Base-by-base conservation (phyloP, 2,888 invertebrate species). In the Tenthredo distinguenda region DNA sequence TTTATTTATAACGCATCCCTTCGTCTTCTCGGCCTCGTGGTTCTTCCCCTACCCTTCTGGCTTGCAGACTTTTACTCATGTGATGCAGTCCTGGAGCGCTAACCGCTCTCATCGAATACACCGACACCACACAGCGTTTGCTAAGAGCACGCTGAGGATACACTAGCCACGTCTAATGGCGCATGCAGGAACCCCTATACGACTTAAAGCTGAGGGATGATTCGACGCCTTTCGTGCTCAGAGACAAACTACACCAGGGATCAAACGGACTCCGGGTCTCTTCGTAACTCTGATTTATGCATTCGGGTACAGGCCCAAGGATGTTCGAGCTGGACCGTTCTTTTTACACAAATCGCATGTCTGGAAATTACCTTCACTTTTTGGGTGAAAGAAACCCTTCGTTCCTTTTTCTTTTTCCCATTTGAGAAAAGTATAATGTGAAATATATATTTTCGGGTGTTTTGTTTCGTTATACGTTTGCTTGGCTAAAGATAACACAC, bases 1-100 rank as follows among this genome's bases (percentile, higher is more conserved):
- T 91, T 92, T 92, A 92, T 92, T 92, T 92, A 91, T 92, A 92
- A 92, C 91, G 86, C 86, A 72, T 85, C 88, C 85, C 86, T 84
- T 76, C 83, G 83, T 83, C 83, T 40, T 83, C 83, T 65, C 31
- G 47, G 55, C 77, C 77, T 77, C 77, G 2, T 12, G 86, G 79
- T 83, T 18, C 34, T 68, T 26, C 26, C 26, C 68, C 6, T 18
- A 12, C 34, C 6, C 18, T 31, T 34, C 6, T 68, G 5, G 18
- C 31, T 43, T 85, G 65, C 50, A 76, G 83, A 37, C 31, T 84
- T 55, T 72, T 31, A 50, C 31, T 34, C 71, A 37, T 74, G 74
- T 50, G 71, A 21, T 58, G 58, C 79, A 34, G 79, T 58, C 58
- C 50, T 58, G n/a, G 4, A 31, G 26, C 2, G 55, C n/a, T 50